These are phyloP conservation scores for Tachina fera DNA, from an alignment of 2,888 invertebrate species.

Conservation along the genomic window DNA sequence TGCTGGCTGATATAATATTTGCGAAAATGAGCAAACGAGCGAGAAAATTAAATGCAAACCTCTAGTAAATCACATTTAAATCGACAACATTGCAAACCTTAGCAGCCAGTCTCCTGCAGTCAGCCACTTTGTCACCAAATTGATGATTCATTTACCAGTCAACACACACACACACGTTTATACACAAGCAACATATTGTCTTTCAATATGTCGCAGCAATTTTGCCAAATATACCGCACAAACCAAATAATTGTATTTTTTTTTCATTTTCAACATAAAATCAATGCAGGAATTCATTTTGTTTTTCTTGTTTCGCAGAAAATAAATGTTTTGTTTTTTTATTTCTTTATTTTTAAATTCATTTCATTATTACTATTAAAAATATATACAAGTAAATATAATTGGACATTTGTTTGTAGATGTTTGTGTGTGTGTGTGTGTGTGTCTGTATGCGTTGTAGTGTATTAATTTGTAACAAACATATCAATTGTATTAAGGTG, in stretches of 20 bases:
- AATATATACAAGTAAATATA: conserved; percentile 19
- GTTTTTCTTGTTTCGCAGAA: background rate
- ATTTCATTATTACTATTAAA: conserved; percentile 49
- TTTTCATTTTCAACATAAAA: conserved; percentile 34
- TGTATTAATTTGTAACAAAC: conserved; percentile 47
- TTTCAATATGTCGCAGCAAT: conserved; percentile 55
- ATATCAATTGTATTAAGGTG: conserved; percentile 41
- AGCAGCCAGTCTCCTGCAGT: background rate
- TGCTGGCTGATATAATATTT: conserved; percentile 28
- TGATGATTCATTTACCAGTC: conserved; percentile 54
- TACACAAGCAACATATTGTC: conserved; percentile 39
- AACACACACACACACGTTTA: conserved; percentile 23
- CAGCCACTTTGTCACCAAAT: conserved; percentile 45
- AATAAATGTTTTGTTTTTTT: background rate
- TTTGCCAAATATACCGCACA: conserved; percentile 42
- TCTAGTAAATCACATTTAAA: conserved; percentile 67
- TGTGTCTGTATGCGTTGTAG: background rate
- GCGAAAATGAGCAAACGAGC: conserved; percentile 24
- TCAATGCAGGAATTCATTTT: conserved; percentile 52
- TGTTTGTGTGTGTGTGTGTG: background rate
- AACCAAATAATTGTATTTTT: conserved; percentile 55
- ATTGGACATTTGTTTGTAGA: conserved; percentile 10
- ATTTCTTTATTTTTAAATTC: conserved; percentile 27
- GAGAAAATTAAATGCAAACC: conserved; percentile 63
- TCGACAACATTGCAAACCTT: conserved; percentile 25